phyloP scores from a whole-genome alignment of 2,797 vertebrate species.

The Catamblyrhynchus diadema region DNA sequence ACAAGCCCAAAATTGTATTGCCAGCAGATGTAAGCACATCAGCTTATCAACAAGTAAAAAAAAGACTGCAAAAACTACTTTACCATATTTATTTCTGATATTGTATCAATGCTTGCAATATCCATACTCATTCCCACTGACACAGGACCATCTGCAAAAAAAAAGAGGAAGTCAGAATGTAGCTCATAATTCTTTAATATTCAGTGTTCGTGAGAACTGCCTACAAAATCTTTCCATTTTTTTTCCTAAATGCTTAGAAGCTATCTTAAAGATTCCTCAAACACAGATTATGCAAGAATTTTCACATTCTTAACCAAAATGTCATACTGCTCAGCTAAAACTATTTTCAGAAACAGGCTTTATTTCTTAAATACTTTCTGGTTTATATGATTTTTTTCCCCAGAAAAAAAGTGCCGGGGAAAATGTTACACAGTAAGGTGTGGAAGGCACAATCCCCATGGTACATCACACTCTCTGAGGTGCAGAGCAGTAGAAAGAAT shows the following conservation, averaged over 20 bases:
- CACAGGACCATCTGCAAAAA: slow-evolving; percentile 84
- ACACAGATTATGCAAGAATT: not conserved
- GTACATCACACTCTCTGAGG: not conserved
- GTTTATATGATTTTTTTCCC: not conserved
- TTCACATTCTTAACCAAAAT: not conserved
- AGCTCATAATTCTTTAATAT: not conserved
- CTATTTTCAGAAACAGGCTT: not conserved
- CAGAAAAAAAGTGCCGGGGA: not conserved
- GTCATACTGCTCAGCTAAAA: not conserved
- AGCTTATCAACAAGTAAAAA: not conserved
- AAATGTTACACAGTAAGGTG: not conserved
- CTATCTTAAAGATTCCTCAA: not conserved
- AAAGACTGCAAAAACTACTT: not conserved
- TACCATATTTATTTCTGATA: slow-evolving; percentile 97
- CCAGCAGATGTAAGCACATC: not conserved
- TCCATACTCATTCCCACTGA: slow-evolving; percentile 93
- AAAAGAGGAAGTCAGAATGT: not conserved
- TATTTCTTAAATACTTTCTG: not conserved
- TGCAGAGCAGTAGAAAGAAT: slow-evolving; percentile 28
- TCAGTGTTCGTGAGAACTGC: not conserved
- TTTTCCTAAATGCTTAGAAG: not conserved
- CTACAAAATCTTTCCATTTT: not conserved
- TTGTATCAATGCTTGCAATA: slow-evolving; percentile 93
- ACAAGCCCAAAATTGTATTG: not conserved
- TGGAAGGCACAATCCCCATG: not conserved